A percentile compares a stretch with the other conserved stretches of the same genome.
phyloP scores from a whole-genome alignment of 1,140 invertebrate species.

The Nephila pilipes region DNA sequence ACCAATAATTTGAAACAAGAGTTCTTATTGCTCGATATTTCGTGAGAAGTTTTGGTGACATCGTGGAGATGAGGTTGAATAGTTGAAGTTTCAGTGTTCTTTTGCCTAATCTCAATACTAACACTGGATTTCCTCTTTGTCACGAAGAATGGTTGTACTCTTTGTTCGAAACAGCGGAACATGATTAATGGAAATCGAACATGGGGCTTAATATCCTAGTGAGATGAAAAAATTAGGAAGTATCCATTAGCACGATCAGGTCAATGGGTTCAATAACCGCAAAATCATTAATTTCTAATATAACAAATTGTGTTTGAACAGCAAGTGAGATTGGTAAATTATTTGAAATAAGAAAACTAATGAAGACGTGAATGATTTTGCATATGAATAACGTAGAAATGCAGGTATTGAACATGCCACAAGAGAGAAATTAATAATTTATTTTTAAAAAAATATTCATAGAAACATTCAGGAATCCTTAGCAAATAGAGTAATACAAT shows the following conservation, averaged over 20 bases:
- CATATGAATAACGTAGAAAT: too few relatives aligned
- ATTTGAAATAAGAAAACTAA: too few relatives aligned
- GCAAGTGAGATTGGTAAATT: too few relatives aligned
- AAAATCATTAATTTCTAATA: slow-evolving; percentile 1
- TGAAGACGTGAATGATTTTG: too few relatives aligned
- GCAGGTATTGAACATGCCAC: too few relatives aligned
- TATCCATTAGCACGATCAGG: background rate
- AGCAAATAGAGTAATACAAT: too few relatives aligned
- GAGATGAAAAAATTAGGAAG: background rate
- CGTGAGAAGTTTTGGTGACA: background rate
- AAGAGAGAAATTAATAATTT: too few relatives aligned
- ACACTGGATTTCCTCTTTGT: background rate
- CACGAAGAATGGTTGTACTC: slow-evolving; percentile 32
- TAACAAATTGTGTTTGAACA: background rate
- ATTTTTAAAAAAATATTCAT: too few relatives aligned
- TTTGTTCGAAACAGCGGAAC: slow-evolving; percentile 31
- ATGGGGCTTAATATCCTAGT: background rate
- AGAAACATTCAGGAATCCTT: too few relatives aligned
- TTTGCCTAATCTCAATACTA: slow-evolving; percentile 12
- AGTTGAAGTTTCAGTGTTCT: background rate
- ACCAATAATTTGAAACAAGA: slow-evolving; percentile 19
- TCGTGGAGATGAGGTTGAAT: background rate
- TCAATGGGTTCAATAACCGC: background rate
- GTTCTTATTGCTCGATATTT: background rate
- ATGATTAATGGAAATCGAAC: background rate